Percentiles rank a stretch among this genome's conserved stretches.
These are phyloP conservation scores for Dermatemys mawii DNA, from an alignment of 2,113 vertebrate species.

Conservation along the genomic window DNA sequence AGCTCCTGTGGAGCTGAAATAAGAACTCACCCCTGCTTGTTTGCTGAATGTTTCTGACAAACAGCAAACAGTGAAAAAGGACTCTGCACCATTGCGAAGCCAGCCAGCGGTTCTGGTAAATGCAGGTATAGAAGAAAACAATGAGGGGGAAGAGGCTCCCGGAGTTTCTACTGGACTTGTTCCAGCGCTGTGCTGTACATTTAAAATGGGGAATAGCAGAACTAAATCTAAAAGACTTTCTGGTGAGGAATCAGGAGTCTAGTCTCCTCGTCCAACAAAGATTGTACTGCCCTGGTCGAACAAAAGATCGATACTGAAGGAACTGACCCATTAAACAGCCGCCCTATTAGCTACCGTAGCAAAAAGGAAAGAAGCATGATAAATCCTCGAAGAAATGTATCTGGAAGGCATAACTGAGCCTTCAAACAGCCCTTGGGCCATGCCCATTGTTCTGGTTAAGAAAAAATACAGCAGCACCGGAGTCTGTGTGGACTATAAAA, in stretches of 20 bases:
- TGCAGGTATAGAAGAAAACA: neutral
- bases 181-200: neutral
- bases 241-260: neutral
- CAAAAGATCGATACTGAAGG: too few species aligned
- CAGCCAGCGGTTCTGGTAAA: neutral
- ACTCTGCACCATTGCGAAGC: neutral
- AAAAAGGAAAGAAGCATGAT: too few species aligned
- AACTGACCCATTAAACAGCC: too few species aligned
- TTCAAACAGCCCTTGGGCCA: too few species aligned
- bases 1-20: neutral
- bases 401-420: too few species aligned
- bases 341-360: too few species aligned
- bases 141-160: neutral
- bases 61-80: neutral
- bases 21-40: neutral
- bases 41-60: neutral
- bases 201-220: neutral
- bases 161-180: neutral
- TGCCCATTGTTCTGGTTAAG: too few species aligned
- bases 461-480: too few species aligned
- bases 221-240: neutral
- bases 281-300: neutral
- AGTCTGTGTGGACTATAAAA: too few species aligned
- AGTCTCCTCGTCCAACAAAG: neutral
- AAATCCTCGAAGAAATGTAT: too few species aligned